These are phyloP conservation scores for Spheniscus mendiculus DNA, from an alignment of 2,113 vertebrate genomes.

Conservation along the genomic window DNA sequence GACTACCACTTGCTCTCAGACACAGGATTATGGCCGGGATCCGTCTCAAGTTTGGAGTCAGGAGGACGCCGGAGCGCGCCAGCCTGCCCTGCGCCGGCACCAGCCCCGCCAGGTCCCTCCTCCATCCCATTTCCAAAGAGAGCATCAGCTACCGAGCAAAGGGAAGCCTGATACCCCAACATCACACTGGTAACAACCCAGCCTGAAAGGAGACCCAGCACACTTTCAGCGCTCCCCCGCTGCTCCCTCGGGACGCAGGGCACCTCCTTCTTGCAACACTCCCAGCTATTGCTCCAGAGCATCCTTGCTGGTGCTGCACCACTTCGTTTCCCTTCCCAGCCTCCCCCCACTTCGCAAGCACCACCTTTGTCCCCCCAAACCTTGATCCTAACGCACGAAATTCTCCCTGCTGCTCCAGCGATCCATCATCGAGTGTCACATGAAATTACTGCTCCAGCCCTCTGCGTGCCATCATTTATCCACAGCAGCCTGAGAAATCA, in stretches of 20 bases:
- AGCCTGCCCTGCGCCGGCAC: background rate
- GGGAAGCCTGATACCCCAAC: background rate
- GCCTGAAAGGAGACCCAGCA: background rate
- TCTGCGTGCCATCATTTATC: background rate
- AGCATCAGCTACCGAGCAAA: fast-evolving
- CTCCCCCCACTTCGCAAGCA: fast-evolving
- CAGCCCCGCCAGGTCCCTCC: background rate
- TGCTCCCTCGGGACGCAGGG: fast-evolving
- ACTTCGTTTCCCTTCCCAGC: background rate
- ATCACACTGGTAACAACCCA: background rate
- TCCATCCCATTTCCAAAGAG: background rate
- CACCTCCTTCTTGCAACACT: background rate
- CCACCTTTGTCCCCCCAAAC: background rate
- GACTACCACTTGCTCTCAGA: background rate
- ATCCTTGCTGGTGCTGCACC: background rate
- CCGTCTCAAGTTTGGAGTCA: background rate
- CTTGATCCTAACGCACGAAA: background rate
- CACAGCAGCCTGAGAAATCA: background rate
- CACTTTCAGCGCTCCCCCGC: fast-evolving
- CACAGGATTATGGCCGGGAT: background rate
- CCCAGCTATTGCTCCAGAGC: background rate
- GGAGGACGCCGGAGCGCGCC: background rate
- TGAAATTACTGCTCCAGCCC: background rate
- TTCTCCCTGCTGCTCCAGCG: fast-evolving
- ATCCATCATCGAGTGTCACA: background rate